These are phyloP conservation scores for Erpetoichthys calabaricus DNA, from an alignment of 2,797 vertebrate species.

Conservation along the genomic window DNA sequence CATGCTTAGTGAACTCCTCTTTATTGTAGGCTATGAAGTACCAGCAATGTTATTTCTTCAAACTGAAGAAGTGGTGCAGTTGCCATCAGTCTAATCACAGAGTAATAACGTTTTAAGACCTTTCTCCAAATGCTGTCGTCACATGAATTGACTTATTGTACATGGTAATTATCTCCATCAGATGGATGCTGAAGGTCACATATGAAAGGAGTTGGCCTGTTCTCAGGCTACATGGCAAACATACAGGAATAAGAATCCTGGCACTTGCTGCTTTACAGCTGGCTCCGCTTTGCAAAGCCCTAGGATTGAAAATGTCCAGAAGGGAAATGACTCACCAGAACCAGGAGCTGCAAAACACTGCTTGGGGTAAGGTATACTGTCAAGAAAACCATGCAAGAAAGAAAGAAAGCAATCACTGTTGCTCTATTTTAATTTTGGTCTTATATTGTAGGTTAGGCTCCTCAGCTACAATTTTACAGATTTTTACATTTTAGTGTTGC, in stretches of 20 bases:
- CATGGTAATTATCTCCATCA: neutral
- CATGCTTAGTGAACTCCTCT: too few relatives aligned
- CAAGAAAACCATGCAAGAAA: slow-evolving; percentile 56
- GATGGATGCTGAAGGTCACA: neutral
- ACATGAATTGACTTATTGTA: too few relatives aligned
- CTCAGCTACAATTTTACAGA: too few relatives aligned
- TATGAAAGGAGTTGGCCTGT: slow-evolving; percentile 13
- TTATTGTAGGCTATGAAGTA: too few relatives aligned
- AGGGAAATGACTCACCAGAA: slow-evolving; percentile 12
- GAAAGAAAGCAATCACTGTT: slow-evolving; percentile 22
- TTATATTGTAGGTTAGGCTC: neutral
- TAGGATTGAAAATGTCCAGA: slow-evolving; percentile 5
- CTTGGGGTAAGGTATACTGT: slow-evolving; percentile 53
- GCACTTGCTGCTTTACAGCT: neutral
- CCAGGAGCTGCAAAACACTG: slow-evolving; percentile 43
- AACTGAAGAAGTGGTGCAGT: too few relatives aligned
- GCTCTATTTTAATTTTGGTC: neutral
- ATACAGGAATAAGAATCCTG: neutral
- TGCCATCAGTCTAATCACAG: too few relatives aligned
- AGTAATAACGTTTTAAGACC: too few relatives aligned
- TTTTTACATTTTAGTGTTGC: too few relatives aligned
- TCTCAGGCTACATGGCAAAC: neutral
- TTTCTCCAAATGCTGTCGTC: too few relatives aligned
- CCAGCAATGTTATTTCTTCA: too few relatives aligned
- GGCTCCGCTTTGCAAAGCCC: slow-evolving; percentile 2